phyloP scores from a whole-genome alignment of 1,140 invertebrate genomes.

The Agrypnia vestita region DNA sequence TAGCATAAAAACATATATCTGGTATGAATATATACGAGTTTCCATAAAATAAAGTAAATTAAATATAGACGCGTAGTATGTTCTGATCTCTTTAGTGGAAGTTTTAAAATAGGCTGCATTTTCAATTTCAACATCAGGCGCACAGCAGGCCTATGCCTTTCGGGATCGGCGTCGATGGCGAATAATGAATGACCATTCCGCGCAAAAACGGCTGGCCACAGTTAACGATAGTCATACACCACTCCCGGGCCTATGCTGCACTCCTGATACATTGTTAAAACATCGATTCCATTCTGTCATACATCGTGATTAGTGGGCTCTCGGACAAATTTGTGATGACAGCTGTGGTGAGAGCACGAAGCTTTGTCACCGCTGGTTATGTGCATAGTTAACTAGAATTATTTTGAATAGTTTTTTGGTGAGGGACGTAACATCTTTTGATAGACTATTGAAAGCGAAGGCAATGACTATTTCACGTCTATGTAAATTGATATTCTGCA shows the following conservation, averaged over 20 bases:
- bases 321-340: constrained; percentile 31
- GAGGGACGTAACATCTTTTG: too few species aligned
- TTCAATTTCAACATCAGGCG: neutral
- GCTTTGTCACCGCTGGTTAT: constrained; percentile 1
- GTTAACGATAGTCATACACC: constrained; percentile 46
- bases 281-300: constrained; percentile 46
- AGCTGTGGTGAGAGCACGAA: neutral
- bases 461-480: too few species aligned
- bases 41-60: too few species aligned
- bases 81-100: too few species aligned
- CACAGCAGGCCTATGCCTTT: constrained; percentile 5
- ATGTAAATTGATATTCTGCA: too few species aligned
- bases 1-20: too few species aligned
- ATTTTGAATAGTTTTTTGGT: neutral
- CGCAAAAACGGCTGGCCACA: constrained; percentile 44
- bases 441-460: too few species aligned
- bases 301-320: constrained; percentile 43
- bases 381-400: neutral
- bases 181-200: constrained; percentile 48
- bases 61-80: too few species aligned
- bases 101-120: neutral
- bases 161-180: constrained; percentile 4
- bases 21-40: too few species aligned
- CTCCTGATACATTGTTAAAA: constrained; percentile 51
- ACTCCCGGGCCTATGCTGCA: constrained; percentile 11